phyloP scores from a whole-genome alignment of 2,888 invertebrate genomes.

The Pristionchus exspectatus region DNA sequence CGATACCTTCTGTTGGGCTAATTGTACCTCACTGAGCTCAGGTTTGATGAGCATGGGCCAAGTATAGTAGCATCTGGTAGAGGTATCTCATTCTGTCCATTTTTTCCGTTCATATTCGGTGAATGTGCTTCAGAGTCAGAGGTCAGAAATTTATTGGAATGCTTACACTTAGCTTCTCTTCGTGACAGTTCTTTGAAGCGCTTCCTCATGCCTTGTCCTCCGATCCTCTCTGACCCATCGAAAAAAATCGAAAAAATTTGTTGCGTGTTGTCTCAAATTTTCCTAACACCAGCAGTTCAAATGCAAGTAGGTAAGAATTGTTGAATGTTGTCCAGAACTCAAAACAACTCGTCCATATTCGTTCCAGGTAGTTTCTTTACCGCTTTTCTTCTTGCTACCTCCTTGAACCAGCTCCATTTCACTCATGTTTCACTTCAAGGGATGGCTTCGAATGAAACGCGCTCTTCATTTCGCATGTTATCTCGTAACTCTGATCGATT shows the following conservation, averaged over 20 bases:
- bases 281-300: too few species aligned
- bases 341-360: not conserved
- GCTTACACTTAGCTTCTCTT: too few species aligned
- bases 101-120: too few species aligned
- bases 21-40: not conserved
- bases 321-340: not conserved
- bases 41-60: not conserved
- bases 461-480: not conserved
- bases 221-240: too few species aligned
- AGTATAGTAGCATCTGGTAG: too few species aligned
- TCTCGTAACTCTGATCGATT: not conserved
- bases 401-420: not conserved
- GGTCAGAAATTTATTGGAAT: too few species aligned
- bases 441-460: not conserved
- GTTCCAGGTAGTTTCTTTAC: not conserved
- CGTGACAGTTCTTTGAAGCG: too few species aligned
- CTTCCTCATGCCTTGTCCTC: too few species aligned
- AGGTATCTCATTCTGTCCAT: too few species aligned
- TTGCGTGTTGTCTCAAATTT: too few species aligned
- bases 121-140: too few species aligned
- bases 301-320: not conserved
- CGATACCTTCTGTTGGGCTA: not conserved
- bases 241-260: too few species aligned
- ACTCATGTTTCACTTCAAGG: not conserved
- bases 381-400: not conserved